These are phyloP conservation scores for Rafetus swinhoei DNA, from an alignment of 2,113 vertebrate species.

Conservation along the genomic window DNA sequence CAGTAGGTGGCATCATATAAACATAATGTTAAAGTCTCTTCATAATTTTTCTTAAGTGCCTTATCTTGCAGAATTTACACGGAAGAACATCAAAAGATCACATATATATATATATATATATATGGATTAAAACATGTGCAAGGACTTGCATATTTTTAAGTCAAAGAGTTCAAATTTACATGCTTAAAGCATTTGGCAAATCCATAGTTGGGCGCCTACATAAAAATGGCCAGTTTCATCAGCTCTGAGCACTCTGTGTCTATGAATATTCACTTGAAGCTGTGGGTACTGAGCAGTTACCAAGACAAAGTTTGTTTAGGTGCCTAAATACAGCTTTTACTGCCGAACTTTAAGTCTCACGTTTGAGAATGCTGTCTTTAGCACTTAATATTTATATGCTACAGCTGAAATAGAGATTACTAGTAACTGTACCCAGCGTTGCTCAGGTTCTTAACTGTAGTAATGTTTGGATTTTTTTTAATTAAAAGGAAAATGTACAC, in stretches of 20 bases:
- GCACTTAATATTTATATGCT: neutral
- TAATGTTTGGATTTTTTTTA: too few relatives aligned
- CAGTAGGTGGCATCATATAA: conserved; percentile 80
- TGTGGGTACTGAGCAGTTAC: neutral
- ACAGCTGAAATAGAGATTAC: neutral
- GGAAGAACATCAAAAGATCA: neutral
- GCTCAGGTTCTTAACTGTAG: too few relatives aligned
- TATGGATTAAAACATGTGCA: neutral
- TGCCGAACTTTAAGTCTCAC: neutral
- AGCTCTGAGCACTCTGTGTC: neutral
- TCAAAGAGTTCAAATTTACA: neutral
- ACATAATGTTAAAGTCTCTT: conserved; percentile 53
- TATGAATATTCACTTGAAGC: neutral
- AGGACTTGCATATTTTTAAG: neutral
- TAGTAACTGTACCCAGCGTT: too few relatives aligned
- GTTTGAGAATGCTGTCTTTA: neutral
- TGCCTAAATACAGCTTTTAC: neutral
- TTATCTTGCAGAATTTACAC: conserved; percentile 23
- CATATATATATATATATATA: neutral
- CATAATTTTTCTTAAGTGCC: neutral
- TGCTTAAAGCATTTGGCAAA: neutral
- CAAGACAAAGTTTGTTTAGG: neutral
- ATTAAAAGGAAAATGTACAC: too few relatives aligned
- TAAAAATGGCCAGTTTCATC: neutral
- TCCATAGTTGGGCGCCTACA: neutral